These are phyloP conservation scores for Platycercus adscitus DNA, from an alignment of 2,113 vertebrate genomes.

Conservation along the genomic window DNA sequence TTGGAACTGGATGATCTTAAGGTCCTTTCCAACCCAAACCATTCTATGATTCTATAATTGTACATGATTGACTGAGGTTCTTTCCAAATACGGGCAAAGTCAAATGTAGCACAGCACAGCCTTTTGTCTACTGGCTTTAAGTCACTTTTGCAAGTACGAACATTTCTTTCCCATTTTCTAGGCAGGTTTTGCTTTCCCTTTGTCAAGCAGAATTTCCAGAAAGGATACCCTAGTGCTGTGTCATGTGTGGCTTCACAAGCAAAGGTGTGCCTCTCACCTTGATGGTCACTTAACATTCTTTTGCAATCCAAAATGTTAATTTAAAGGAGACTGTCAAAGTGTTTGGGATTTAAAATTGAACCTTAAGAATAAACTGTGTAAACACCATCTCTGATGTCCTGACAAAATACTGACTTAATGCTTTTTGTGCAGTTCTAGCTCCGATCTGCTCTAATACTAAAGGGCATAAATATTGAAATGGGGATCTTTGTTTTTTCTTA, in stretches of 20 bases:
- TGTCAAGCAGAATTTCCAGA: constrained; percentile 18
- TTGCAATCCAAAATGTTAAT: constrained; percentile 25
- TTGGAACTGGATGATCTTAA: too few relatives aligned
- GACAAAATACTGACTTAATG: background rate
- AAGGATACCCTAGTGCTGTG: background rate
- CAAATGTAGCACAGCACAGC: background rate
- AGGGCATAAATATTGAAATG: background rate
- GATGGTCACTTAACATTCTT: background rate
- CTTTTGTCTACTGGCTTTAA: background rate
- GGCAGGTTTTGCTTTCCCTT: constrained; percentile 18
- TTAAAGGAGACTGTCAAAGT: background rate
- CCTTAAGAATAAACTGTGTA: background rate
- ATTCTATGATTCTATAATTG: background rate
- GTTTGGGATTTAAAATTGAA: background rate
- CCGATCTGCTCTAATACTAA: background rate
- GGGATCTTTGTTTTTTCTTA: background rate
- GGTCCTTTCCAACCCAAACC: too few relatives aligned
- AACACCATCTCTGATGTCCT: background rate
- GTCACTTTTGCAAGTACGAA: background rate
- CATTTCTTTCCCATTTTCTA: background rate
- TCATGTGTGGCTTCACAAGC: background rate
- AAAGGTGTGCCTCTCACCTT: background rate
- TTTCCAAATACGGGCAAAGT: background rate
- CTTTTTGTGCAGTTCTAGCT: background rate
- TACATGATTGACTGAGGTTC: background rate